These are phyloP conservation scores for Chaetodon trifasciatus DNA, from an alignment of 2,797 vertebrate genomes.

Conservation along the genomic window DNA sequence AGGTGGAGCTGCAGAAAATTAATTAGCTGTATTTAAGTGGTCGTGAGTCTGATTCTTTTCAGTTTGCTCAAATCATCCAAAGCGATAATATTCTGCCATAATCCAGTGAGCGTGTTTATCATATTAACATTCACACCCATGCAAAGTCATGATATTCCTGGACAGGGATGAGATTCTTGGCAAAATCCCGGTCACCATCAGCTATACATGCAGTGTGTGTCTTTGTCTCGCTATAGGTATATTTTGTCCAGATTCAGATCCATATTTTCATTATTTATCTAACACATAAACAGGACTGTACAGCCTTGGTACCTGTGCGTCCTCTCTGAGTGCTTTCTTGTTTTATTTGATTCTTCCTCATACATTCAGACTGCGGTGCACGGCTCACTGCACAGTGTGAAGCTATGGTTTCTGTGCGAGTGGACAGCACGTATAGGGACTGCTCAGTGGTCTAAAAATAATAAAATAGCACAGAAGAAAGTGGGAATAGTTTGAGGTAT, in stretches of 20 bases:
- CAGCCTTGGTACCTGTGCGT: not conserved
- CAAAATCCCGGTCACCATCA: not conserved
- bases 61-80: not conserved
- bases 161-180: not conserved
- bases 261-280: conserved; percentile 21
- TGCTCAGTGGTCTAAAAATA: conserved; percentile 20
- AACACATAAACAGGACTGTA: not conserved
- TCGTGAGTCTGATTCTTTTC: not conserved
- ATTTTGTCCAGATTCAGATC: conserved; percentile 4
- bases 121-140: not conserved
- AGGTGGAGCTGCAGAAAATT: not conserved
- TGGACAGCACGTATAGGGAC: conserved; percentile 21
- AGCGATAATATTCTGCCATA: not conserved
- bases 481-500: conserved; percentile 24
- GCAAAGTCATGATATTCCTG: not conserved
- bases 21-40: not conserved
- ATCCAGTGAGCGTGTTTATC: not conserved
- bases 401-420: conserved; percentile 16
- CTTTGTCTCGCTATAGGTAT: not conserved
- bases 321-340: conserved; percentile 9
- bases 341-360: conserved; percentile 33
- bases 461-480: conserved; percentile 34
- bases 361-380: conserved; percentile 20
- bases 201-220: not conserved
- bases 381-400: conserved; percentile 27